Conservation (phyloP, 2,113 vertebrate genomes). For the Catharus bicknelli region DNA sequence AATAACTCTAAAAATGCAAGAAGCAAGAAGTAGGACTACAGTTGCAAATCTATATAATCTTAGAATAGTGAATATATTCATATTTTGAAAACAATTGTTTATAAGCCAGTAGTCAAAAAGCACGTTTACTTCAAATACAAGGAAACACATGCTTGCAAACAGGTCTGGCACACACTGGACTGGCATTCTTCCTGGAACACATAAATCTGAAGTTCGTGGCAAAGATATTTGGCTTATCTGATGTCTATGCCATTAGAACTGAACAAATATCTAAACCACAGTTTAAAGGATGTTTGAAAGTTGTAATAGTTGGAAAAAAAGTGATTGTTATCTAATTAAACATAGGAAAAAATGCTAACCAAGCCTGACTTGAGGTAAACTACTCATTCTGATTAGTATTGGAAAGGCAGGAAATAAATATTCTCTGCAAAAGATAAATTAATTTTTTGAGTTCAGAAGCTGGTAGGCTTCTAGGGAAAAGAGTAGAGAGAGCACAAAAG, state of each 20-base stretch:
- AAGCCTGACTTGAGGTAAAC: background rate
- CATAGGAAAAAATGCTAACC: background rate
- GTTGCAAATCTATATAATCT: background rate
- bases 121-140: background rate
- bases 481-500: background rate
- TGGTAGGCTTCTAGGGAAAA: background rate
- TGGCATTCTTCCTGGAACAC: background rate
- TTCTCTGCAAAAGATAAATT: background rate
- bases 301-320: background rate
- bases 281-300: background rate
- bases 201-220: background rate
- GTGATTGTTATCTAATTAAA: background rate
- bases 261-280: background rate
- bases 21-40: background rate
- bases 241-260: background rate
- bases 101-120: background rate
- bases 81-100: background rate
- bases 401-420: background rate
- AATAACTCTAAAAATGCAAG: background rate
- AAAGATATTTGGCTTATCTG: background rate
- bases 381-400: background rate
- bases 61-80: background rate
- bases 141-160: background rate
- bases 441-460: background rate
- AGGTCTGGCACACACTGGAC: background rate